Evolutionary conservation across 2,888 invertebrate species (phyloP).

Genomic region (Aquatica leii): DNA sequence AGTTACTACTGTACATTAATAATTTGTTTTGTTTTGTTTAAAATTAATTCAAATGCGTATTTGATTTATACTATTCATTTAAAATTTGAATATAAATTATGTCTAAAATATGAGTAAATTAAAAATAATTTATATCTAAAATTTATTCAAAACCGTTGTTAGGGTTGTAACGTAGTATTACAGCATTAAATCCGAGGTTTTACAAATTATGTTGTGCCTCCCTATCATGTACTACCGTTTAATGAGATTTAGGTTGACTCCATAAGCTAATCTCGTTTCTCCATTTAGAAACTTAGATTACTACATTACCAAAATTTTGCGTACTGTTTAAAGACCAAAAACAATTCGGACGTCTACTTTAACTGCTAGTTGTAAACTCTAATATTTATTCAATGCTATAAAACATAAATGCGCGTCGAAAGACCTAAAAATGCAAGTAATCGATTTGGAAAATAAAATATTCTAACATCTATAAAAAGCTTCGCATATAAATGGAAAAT

Average conservation of each 20-base stretch:
- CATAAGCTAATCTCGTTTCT: conserved; percentile 1
- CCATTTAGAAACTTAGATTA: conserved; percentile 3
- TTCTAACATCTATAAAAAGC: conserved; percentile 31
- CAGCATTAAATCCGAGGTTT: conserved; percentile 5
- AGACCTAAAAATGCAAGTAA: conserved; percentile 22
- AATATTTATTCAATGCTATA: conserved; percentile 8
- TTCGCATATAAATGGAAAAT: conserved; percentile 34
- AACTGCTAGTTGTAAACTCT: too few species aligned
- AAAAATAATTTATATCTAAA: too few species aligned
- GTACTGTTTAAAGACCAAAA: conserved; percentile 16
- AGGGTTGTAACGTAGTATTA: conserved; percentile 1
- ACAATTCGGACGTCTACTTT: too few species aligned
- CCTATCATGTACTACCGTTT: conserved; percentile 9
- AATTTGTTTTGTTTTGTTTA: too few species aligned
- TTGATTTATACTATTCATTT: too few species aligned
- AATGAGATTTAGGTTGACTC: conserved; percentile 10
- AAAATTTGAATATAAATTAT: too few species aligned
- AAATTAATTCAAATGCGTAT: too few species aligned
- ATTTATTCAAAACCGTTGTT: too few species aligned
- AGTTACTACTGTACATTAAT: too few species aligned
- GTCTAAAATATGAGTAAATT: too few species aligned
- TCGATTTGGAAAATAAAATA: conserved; percentile 33
- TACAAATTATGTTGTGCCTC: conserved; percentile 9
- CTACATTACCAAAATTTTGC: not conserved
- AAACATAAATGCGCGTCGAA: conserved; percentile 23